Evolutionary conservation across 2,888 invertebrate species (phyloP), one percentile per base, ranked within the genome.

Genomic region (Sclerodermus sp.): DNA sequence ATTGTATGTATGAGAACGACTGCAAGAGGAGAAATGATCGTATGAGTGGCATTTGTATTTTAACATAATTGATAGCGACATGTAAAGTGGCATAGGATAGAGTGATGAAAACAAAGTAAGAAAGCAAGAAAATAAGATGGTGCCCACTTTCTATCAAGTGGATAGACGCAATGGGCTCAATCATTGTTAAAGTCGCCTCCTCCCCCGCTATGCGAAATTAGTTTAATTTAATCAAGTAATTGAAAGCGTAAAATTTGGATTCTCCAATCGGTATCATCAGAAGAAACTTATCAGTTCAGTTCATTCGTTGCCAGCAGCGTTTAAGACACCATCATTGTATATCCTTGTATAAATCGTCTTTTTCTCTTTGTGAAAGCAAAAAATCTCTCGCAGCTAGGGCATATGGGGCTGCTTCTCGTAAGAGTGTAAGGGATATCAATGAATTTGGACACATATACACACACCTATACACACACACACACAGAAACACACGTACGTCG

Each of bases 21-120:
- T 58, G 67, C 64, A 70, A 68, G 64, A 70, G 60, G 58, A 61
- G 60, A n/a, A n/a, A n/a, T n/a, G n/a, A 64, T 65, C 58, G 76
- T 72, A 58, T 77, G 76, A 74, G 69, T 77, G 77, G 67, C 71
- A 76, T 77, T 77, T 77, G 76, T 77, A 77, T 77, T 77, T 77
- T 77, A 77, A 77, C 76, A 77, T 77, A 76, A 57, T 75, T 77
- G 72, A 77, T 77, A 77, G 77, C 74, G 73, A 68, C 66, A 70
- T 76, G 76, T 76, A 77, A 77, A 76, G 75, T 74, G 76, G 76
- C 73, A 68, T 76, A 76, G 74, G 72, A 70, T 76, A 74, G 40
- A 47, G 43, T 31, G 41, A 53, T 42, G 31, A 40, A 40, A 46
- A 16, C n/a, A n/a, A 39, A 32, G 39, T 42, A 47, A 42, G 9